phyloP scores from a whole-genome alignment of 2,797 vertebrate genomes.

The Scyliorhinus canicula region DNA sequence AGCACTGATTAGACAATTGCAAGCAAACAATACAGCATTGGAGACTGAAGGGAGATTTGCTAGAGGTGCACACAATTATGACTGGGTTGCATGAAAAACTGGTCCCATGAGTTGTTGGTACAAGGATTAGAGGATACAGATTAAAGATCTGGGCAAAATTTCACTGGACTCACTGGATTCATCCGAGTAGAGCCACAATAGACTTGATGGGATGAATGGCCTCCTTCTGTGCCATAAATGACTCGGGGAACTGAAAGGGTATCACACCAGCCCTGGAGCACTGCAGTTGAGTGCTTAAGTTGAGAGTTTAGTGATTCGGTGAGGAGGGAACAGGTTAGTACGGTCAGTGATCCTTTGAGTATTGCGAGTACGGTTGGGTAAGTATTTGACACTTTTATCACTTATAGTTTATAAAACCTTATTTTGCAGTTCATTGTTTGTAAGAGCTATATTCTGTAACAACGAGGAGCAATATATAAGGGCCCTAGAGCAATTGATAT shows the following conservation, averaged over 20 bases:
- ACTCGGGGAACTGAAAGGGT: not conserved
- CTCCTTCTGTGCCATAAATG: not conserved
- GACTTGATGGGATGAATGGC: not conserved
- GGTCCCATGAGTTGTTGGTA: not conserved
- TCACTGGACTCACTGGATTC: not conserved
- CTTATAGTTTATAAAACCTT: too few species aligned
- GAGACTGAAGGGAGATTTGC: not conserved
- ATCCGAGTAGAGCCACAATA: too few species aligned
- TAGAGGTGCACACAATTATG: not conserved
- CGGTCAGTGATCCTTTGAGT: too few species aligned
- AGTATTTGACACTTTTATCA: too few species aligned
- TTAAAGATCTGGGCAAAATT: not conserved
- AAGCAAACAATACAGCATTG: not conserved
- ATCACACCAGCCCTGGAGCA: not conserved
- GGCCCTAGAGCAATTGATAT: too few species aligned
- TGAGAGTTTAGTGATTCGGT: too few species aligned
- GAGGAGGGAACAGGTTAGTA: too few species aligned
- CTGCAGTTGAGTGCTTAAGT: too few species aligned
- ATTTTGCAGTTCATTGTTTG: too few species aligned
- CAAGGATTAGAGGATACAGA: not conserved
- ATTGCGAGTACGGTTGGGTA: too few species aligned
- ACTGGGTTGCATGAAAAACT: not conserved
- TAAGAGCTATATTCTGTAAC: too few species aligned
- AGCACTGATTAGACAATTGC: not conserved
- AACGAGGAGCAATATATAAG: too few species aligned